Evolutionary conservation across 2,888 invertebrate species (phyloP).

Genomic region (Philaethria dido): DNA sequence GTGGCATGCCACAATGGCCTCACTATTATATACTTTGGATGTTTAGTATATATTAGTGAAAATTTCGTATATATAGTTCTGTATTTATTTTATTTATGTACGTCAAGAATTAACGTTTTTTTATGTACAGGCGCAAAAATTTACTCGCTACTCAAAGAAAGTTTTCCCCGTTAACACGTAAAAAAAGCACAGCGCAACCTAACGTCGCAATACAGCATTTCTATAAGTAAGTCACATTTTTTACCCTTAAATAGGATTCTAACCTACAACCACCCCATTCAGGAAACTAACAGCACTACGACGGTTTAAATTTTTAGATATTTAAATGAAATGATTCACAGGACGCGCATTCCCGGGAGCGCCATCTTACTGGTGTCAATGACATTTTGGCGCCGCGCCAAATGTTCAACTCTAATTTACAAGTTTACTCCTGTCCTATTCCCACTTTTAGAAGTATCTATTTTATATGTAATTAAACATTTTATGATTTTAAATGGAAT

Average conservation of each 20-base stretch:
- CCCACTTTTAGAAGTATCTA: constrained; percentile 20
- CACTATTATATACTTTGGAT: too few species aligned
- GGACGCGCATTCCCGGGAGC: constrained; percentile 44
- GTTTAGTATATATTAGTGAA: too few species aligned
- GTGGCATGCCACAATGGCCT: too few species aligned
- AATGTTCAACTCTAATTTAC: constrained; percentile 38
- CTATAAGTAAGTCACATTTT: too few species aligned
- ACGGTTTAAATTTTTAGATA: constrained; percentile 21
- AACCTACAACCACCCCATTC: neutral
- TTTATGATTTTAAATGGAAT: neutral
- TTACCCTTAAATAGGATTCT: neutral
- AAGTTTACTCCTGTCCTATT: constrained; percentile 18
- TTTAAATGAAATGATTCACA: constrained; percentile 36
- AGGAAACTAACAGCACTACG: neutral
- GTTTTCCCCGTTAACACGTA: too few species aligned
- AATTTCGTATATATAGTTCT: too few species aligned
- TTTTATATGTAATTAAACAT: neutral
- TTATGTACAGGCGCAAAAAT: too few species aligned
- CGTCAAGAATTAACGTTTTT: too few species aligned
- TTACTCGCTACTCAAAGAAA: too few species aligned
- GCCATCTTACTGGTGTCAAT: constrained; percentile 47
- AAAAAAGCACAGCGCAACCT: too few species aligned
- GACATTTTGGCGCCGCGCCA: constrained; percentile 54
- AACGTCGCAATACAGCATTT: too few species aligned
- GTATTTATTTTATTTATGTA: too few species aligned